phyloP scores from a whole-genome alignment of 2,888 invertebrate genomes.

The Standfussiana lucernea region DNA sequence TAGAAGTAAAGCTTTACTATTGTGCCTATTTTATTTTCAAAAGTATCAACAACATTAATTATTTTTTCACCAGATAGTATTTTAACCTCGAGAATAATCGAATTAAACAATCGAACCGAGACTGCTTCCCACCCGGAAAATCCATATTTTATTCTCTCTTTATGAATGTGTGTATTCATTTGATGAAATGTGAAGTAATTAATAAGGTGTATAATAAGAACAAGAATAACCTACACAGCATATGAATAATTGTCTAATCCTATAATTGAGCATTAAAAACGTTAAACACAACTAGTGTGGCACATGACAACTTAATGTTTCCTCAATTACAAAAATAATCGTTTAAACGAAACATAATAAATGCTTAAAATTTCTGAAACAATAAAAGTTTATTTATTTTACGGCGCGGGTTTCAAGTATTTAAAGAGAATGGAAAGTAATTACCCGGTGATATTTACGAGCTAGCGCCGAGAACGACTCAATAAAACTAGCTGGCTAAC shows the following conservation, averaged over 20 bases:
- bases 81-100: constrained; percentile 27
- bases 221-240: background rate
- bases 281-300: constrained; percentile 11
- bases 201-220: constrained; percentile 4
- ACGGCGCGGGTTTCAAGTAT: constrained; percentile 79
- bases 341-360: constrained; percentile 67
- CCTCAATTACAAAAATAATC: constrained; percentile 61
- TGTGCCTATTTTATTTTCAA: background rate
- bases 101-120: constrained; percentile 15
- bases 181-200: constrained; percentile 3
- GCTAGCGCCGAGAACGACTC: constrained; percentile 85
- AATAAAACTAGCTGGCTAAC: constrained; percentile 88
- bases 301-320: constrained; percentile 35
- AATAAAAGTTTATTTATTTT: constrained; percentile 78
- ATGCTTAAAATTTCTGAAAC: constrained; percentile 69
- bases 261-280: constrained; percentile 22
- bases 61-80: constrained; percentile 11
- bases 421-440: constrained; percentile 87
- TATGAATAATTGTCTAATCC: constrained; percentile 29
- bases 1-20: background rate
- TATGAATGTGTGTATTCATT: background rate
- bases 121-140: background rate
- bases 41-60: constrained; percentile 18
- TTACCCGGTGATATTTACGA: constrained; percentile 88
- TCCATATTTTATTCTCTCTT: background rate